Evolutionary conservation across 2,113 vertebrate species (phyloP).

Genomic region (Xiphorhynchus elegans): DNA sequence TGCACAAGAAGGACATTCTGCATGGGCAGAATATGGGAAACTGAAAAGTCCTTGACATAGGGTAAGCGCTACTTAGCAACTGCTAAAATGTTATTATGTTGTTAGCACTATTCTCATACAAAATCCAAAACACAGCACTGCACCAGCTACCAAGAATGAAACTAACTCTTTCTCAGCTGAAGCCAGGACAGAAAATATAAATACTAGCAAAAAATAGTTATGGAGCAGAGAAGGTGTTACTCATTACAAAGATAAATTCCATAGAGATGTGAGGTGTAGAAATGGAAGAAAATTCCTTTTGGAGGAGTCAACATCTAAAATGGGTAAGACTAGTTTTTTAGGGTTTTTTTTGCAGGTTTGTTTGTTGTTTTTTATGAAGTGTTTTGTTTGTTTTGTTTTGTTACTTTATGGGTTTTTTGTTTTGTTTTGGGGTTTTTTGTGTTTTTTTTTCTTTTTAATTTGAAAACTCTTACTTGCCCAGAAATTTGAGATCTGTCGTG

Average conservation of each 20-base stretch:
- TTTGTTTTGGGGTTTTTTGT: too few species aligned
- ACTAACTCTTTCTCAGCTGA: neutral
- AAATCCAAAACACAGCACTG: neutral
- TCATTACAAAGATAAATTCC: neutral
- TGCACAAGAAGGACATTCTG: too few species aligned
- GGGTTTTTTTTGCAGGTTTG: neutral
- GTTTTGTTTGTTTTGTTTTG: neutral
- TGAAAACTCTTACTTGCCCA: neutral
- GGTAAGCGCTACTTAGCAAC: neutral
- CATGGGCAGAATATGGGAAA: neutral
- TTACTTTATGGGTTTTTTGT: too few species aligned
- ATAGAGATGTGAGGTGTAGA: neutral
- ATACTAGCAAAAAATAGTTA: neutral
- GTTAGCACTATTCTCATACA: too few species aligned
- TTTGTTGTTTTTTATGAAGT: neutral
- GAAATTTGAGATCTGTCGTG: neutral
- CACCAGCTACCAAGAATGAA: neutral
- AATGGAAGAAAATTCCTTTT: neutral
- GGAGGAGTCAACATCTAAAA: neutral
- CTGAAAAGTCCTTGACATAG: neutral
- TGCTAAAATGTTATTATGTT: neutral
- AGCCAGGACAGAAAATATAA: neutral
- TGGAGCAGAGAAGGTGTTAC: neutral
- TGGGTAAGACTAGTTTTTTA: neutral
- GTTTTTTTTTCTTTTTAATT: neutral